Evolutionary conservation across 2,113 vertebrate species (phyloP), one percentile per base, ranked within the genome.

Genomic region (Platycercus adscitus): DNA sequence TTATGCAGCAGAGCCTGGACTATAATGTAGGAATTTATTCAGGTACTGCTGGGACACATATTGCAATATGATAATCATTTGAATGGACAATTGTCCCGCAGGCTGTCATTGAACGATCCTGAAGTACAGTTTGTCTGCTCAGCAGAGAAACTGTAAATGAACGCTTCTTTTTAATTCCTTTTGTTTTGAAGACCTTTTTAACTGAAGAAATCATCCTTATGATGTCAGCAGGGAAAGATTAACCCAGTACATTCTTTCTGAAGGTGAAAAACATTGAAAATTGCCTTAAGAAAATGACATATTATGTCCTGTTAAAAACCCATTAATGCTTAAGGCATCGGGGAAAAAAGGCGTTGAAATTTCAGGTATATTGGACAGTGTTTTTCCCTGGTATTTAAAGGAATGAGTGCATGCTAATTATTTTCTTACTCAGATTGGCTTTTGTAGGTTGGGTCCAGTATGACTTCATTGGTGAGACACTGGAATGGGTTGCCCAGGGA

Each of bases 181-280:
- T 81, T 93, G 91, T 97, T 95, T 91, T 43, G 55, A 70, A 73
- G 86, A 64, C 46, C 72, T 86, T 91, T 88, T 71, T 60, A 75
- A 75, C 43, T 25, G 47, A 69, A 89, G 86, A 71, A 93, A 84
- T 93, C 88, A 71, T 78, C 83, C 56, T 86, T 78, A 90, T 81
- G 88, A 31, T 88, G 86, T 66, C 95, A 95, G 65, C 17, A 1
- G 89, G 92, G 91, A 78, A 86, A 88, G 91, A 94, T 89, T 94
- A 88, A 95, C 77, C 55, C 80, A 31, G 72, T 44, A 4, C 2
- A 2, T 91, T 73, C 37, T 77, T 71, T 41, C 72, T 63, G 80
- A 94, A 88, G 89, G 91, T 86, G 91, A 94, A 93, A 91, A 91
- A 24, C 56, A n/a, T 12, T 16, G 88, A 71, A 96, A 95, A 95